These are phyloP conservation scores for Panthera tigris DNA, from an alignment of 2,113 vertebrate genomes.

Conservation along the genomic window DNA sequence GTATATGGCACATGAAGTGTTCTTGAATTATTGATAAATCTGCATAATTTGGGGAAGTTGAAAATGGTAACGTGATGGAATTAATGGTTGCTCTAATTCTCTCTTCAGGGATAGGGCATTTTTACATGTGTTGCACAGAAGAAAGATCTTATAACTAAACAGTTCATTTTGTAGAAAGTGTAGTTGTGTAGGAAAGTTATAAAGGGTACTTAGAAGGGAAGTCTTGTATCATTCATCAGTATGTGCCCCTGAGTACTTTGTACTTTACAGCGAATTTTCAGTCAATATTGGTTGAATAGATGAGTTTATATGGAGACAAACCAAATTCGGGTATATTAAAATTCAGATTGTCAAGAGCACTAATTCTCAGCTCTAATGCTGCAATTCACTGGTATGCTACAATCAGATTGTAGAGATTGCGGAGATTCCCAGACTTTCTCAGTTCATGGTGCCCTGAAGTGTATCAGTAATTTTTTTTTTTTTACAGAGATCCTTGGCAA, in stretches of 20 bases:
- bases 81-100: background rate
- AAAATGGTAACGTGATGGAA: slow-evolving; percentile 17
- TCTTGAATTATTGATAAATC: slow-evolving; percentile 66
- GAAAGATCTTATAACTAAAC: background rate
- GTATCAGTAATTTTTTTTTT: background rate
- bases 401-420: too few species aligned
- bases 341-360: background rate
- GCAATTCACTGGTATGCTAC: background rate
- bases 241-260: background rate
- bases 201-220: background rate
- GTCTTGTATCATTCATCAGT: background rate
- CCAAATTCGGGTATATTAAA: background rate
- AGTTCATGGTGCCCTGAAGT: background rate
- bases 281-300: background rate
- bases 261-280: background rate
- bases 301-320: background rate
- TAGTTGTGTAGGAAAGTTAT: background rate
- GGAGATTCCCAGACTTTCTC: background rate
- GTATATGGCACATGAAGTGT: background rate
- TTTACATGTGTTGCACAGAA: background rate
- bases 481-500: background rate
- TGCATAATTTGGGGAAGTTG: slow-evolving; percentile 38
- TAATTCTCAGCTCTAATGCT: background rate
- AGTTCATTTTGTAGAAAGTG: background rate
- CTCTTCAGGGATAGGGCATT: slow-evolving; percentile 20